A percentile compares a stretch with the other conserved stretches of the same genome.
Conservation (phyloP, 2,888 invertebrate genomes). For the Eristalis tenax region DNA sequence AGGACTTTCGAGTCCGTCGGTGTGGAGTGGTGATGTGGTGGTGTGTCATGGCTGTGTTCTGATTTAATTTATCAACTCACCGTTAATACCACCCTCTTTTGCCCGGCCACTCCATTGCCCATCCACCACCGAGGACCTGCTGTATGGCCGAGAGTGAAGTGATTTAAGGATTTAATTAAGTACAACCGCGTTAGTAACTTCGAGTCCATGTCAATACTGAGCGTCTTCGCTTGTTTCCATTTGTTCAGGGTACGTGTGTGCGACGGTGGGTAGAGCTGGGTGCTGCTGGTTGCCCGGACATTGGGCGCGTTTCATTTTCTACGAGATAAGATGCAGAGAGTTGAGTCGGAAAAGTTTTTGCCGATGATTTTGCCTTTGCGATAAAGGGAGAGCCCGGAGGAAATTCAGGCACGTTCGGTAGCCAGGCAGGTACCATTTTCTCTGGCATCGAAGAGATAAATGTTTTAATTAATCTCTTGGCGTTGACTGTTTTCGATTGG, state of each 20-base stretch:
- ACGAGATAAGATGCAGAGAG: constrained; percentile 53
- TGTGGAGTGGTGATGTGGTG: constrained; percentile 24
- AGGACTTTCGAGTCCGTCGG: constrained; percentile 5
- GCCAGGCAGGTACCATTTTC: constrained; percentile 18
- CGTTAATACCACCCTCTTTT: constrained; percentile 31
- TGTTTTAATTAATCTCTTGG: constrained; percentile 67
- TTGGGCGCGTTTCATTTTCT: not conserved
- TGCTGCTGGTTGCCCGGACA: not conserved
- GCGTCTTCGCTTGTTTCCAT: constrained; percentile 36
- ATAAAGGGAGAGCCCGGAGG: constrained; percentile 27
- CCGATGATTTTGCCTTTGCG: constrained; percentile 43
- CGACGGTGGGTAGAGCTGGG: not conserved
- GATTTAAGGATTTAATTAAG: constrained; percentile 72
- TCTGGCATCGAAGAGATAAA: constrained; percentile 65
- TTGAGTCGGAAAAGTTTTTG: constrained; percentile 31
- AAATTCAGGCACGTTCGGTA: constrained; percentile 4
- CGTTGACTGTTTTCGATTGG: constrained; percentile 65
- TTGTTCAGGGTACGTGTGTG: constrained; percentile 13
- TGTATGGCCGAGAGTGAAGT: constrained; percentile 31
- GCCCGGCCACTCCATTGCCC: not conserved
- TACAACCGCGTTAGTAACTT: constrained; percentile 55
- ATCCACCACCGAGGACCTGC: not conserved
- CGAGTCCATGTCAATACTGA: constrained; percentile 27
- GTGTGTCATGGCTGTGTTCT: constrained; percentile 24
- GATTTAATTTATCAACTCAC: constrained; percentile 66